These are phyloP conservation scores for Teleiodes luculella DNA, from an alignment of 2,888 invertebrate genomes.

Conservation along the genomic window DNA sequence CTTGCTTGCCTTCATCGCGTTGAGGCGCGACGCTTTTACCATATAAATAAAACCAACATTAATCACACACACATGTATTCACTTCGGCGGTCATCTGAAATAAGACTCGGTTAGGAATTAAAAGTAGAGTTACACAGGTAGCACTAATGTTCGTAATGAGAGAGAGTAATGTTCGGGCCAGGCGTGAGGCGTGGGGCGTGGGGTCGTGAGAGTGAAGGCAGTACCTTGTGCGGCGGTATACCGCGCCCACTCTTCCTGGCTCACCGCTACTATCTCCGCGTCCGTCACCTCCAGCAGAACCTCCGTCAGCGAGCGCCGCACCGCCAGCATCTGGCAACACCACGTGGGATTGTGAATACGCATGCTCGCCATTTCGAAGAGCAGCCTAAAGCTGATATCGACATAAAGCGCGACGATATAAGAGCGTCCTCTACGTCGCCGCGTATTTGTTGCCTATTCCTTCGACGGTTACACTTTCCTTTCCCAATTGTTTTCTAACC, in stretches of 20 bases:
- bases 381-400: no score
- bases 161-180: no score
- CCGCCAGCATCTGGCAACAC: constrained; percentile 88
- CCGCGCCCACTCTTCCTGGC: constrained; percentile 90
- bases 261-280: constrained; percentile 90
- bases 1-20: constrained; percentile 85
- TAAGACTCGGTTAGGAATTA: constrained; percentile 70
- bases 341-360: not conserved
- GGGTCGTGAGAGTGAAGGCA: constrained; percentile 52
- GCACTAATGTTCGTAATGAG: no score
- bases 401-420: no score
- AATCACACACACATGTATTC: constrained; percentile 72
- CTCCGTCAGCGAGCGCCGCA: constrained; percentile 93
- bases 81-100: constrained; percentile 69
- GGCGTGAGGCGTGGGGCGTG: constrained; percentile 51
- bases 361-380: no score
- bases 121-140: constrained; percentile 13
- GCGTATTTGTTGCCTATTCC: no score
- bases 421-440: no score
- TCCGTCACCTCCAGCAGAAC: constrained; percentile 96
- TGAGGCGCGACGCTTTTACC: constrained; percentile 83
- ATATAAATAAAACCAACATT: constrained; percentile 81
- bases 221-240: constrained; percentile 92
- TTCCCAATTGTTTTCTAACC: no score
- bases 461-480: no score